Evolutionary conservation across 2,888 invertebrate genomes (phyloP).

Genomic region (Folsomia candida): DNA sequence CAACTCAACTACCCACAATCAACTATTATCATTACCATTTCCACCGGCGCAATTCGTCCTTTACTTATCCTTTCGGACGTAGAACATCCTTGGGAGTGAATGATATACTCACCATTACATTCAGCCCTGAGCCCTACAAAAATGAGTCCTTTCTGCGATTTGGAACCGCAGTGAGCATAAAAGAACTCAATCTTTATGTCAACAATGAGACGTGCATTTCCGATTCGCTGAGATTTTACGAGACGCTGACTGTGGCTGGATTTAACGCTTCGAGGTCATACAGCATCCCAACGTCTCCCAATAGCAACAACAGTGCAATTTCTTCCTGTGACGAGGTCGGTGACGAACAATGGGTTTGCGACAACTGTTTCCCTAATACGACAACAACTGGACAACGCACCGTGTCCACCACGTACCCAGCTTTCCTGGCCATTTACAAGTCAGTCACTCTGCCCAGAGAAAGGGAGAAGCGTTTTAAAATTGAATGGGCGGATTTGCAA

Average conservation of each 20-base stretch:
- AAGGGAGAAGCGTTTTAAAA: too few relatives aligned
- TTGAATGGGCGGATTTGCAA: not conserved
- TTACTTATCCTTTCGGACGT: not conserved
- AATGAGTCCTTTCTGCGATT: not conserved
- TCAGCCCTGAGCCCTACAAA: not conserved
- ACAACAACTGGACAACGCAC: not conserved
- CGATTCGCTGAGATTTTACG: not conserved
- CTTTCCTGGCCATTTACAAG: slow-evolving; percentile 8
- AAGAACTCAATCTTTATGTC: not conserved
- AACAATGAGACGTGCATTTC: slow-evolving; percentile 6
- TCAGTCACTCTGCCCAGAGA: too few relatives aligned
- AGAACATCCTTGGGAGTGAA: not conserved
- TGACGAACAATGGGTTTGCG: not conserved
- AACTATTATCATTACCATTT: not conserved
- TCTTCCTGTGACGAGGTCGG: too few relatives aligned
- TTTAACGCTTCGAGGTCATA: not conserved
- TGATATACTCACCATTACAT: not conserved
- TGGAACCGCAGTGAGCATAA: not conserved
- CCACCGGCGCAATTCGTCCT: not conserved
- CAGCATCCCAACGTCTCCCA: not conserved
- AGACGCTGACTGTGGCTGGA: not conserved
- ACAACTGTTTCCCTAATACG: not conserved
- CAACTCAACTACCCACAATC: not conserved
- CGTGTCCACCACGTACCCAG: not conserved
- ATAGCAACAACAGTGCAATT: not conserved